Percentiles rank a stretch among this genome's conserved stretches.
Conservation (phyloP, 1,140 invertebrate species). For the Globodera rostochiensis region DNA sequence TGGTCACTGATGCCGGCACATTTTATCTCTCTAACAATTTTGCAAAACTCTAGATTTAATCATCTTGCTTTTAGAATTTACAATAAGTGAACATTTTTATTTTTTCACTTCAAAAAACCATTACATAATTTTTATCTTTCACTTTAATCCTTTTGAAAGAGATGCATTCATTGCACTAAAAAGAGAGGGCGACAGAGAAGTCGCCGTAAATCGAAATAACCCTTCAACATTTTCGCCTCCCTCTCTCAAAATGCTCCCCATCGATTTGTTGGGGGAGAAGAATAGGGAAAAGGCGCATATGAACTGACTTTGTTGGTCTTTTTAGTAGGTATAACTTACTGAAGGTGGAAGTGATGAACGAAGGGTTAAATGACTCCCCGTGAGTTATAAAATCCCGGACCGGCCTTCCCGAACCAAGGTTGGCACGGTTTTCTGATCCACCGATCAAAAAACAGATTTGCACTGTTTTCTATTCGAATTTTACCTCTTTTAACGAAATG, state of each 20-base stretch:
- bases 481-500: slow-evolving; percentile 16
- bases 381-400: not conserved
- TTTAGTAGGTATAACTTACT: not conserved
- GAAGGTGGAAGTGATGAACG: not conserved
- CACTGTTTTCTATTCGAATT: not conserved
- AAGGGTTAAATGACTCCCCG: not conserved
- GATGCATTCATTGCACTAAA: not conserved
- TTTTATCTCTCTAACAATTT: too few species aligned
- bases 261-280: not conserved
- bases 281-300: not conserved
- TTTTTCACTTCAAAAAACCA: too few species aligned
- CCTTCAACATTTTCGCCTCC: not conserved
- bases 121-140: not conserved
- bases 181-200: not conserved
- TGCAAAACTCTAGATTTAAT: too few species aligned
- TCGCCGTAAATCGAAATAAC: not conserved
- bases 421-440: not conserved
- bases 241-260: not conserved
- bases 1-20: too few species aligned
- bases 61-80: too few species aligned
- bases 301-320: not conserved
- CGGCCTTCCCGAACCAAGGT: not conserved
- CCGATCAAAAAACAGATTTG: not conserved
- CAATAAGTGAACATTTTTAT: too few species aligned
- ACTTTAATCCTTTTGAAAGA: not conserved